Evolutionary conservation across 2,113 vertebrate species (phyloP).

Genomic region (Eulemur macaco): DNA sequence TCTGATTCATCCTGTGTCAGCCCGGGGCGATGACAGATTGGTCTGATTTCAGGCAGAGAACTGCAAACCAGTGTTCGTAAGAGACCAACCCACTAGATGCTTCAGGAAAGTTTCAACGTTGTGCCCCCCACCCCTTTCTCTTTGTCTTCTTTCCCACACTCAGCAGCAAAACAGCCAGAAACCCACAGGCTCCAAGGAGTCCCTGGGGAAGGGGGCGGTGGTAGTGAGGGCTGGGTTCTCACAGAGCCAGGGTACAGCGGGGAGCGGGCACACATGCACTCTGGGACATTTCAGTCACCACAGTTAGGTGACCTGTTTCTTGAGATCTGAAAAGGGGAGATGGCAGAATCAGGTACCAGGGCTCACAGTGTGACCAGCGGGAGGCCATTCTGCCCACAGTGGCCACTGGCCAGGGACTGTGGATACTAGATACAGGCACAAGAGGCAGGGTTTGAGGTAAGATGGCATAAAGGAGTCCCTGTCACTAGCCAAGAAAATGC

Average conservation of each 20-base stretch:
- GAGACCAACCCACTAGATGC: not conserved
- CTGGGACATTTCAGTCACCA: not conserved
- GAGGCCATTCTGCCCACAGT: not conserved
- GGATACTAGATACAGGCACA: not conserved
- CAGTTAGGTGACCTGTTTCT: not conserved
- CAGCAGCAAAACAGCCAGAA: not conserved
- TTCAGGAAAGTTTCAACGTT: not conserved
- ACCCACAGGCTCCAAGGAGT: constrained; percentile 4
- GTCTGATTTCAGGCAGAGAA: not conserved
- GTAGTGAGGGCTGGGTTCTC: not conserved
- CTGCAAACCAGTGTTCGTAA: not conserved
- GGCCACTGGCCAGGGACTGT: not conserved
- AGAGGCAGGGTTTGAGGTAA: not conserved
- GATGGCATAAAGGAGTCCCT: not conserved
- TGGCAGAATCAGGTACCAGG: not conserved
- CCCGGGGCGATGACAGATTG: not conserved
- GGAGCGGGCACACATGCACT: not conserved
- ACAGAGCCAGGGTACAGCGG: not conserved
- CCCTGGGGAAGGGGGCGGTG: not conserved
- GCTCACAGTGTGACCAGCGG: not conserved
- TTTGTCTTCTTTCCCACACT: constrained; percentile 39
- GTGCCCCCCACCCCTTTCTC: not conserved
- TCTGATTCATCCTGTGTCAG: not conserved
- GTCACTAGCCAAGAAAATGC: constrained; percentile 1
- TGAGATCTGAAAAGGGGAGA: not conserved